A percentile compares a stretch with the other conserved stretches of the same genome.
Conservation (phyloP, 2,113 vertebrate genomes). For the Ornithorhynchus anatinus region DNA sequence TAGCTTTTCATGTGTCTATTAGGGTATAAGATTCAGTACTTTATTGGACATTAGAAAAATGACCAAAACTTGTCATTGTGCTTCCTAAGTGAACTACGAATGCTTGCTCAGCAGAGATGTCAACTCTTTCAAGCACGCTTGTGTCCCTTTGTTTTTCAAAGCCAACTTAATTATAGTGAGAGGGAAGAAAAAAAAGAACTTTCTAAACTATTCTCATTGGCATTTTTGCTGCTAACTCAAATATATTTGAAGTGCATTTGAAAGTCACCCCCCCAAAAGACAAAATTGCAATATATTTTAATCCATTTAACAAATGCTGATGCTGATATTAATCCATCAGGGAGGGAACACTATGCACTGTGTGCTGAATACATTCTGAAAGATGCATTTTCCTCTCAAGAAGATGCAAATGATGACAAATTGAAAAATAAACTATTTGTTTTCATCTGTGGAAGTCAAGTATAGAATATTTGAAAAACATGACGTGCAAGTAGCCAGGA, state of each 20-base stretch:
- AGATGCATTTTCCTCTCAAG: not conserved
- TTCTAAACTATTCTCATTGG: not conserved
- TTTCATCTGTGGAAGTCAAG: not conserved
- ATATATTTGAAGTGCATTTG: not conserved
- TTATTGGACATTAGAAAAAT: conserved; percentile 48
- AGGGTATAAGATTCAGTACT: conserved; percentile 26
- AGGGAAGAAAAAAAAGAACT: not conserved
- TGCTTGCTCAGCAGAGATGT: not conserved
- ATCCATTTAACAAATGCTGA: not conserved
- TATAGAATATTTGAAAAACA: not conserved
- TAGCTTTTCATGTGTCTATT: conserved; percentile 46
- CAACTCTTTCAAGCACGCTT: too few relatives aligned
- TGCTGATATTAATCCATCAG: not conserved
- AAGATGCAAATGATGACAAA: not conserved
- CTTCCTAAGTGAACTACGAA: conserved; percentile 18
- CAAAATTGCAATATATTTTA: not conserved
- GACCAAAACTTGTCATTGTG: conserved; percentile 19
- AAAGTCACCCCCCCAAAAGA: not conserved
- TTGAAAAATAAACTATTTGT: not conserved
- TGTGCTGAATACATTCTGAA: not conserved
- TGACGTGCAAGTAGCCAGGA: too few relatives aligned
- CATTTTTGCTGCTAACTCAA: not conserved
- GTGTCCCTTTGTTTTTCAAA: not conserved
- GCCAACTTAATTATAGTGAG: not conserved
- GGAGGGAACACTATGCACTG: not conserved